These are phyloP conservation scores for Coelinius sp. DNA, from an alignment of 2,888 invertebrate genomes.

Conservation along the genomic window DNA sequence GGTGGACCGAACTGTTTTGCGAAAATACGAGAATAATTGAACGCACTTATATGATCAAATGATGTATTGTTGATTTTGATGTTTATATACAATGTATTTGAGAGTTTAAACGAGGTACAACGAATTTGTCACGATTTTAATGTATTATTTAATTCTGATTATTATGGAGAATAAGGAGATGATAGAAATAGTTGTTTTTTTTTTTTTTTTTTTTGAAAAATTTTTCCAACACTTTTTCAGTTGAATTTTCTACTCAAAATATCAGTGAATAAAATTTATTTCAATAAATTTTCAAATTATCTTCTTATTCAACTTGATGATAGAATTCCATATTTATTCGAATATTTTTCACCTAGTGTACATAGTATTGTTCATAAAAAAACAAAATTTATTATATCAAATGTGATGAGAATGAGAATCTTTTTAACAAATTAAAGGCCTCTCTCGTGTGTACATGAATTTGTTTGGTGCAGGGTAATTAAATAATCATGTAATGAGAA, in stretches of 20 bases:
- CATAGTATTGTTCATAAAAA: slow-evolving; percentile 26
- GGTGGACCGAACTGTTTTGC: slow-evolving; percentile 51
- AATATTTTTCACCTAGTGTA: slow-evolving; percentile 25
- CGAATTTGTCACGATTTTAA: slow-evolving; percentile 34
- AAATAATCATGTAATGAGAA: slow-evolving; percentile 35
- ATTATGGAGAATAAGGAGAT: slow-evolving; percentile 6
- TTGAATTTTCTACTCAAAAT: not conserved
- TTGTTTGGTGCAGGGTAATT: slow-evolving; percentile 41
- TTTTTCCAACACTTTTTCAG: no score
- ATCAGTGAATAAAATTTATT: no score
- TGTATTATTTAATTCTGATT: slow-evolving; percentile 14
- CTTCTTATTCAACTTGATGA: slow-evolving; percentile 28
- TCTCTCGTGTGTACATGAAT: slow-evolving; percentile 25
- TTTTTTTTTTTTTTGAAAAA: no score
- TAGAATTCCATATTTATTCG: slow-evolving; percentile 14
- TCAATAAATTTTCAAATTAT: slow-evolving; percentile 14
- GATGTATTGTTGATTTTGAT: slow-evolving; percentile 50
- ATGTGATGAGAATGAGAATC: slow-evolving; percentile 21
- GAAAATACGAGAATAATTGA: slow-evolving; percentile 51
- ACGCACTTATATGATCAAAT: slow-evolving; percentile 29
- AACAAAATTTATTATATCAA: slow-evolving; percentile 30
- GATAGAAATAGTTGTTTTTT: not conserved
- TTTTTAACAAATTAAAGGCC: slow-evolving; percentile 3
- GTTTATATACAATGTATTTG: slow-evolving; percentile 47
- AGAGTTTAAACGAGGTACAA: slow-evolving; percentile 46